A percentile compares a stretch with the other conserved stretches of the same genome.
These are phyloP conservation scores for Geophilus truncorum DNA, from an alignment of 2,888 invertebrate genomes.

Conservation along the genomic window DNA sequence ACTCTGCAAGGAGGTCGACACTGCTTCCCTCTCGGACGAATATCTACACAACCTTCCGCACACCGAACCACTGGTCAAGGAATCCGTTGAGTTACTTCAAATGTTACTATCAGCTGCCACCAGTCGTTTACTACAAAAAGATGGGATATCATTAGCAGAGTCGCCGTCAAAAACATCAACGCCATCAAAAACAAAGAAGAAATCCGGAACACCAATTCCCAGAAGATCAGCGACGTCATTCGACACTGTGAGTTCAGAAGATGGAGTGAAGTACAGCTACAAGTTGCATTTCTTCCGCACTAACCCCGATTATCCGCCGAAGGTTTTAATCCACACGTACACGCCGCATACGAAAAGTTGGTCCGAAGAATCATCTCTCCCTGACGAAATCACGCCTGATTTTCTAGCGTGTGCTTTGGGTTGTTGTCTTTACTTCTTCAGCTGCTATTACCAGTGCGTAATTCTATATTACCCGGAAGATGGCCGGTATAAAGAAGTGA, in stretches of 20 bases:
- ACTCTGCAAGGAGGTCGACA: not conserved
- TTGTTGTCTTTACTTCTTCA: not conserved
- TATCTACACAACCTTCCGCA: not conserved
- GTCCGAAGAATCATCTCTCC: not conserved
- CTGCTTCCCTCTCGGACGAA: not conserved
- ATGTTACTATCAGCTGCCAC: not conserved
- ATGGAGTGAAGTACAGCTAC: not conserved
- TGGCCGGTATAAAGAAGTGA: not conserved
- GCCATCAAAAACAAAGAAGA: not conserved
- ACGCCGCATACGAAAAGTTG: not conserved
- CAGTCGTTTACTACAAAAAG: not conserved
- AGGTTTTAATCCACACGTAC: not conserved
- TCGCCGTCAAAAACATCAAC: not conserved
- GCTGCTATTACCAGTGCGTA: not conserved
- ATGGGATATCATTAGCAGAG: not conserved
- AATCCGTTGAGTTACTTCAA: not conserved
- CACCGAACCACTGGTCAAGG: not conserved
- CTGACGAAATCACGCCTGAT: not conserved
- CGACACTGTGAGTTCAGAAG: not conserved
- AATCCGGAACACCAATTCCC: not conserved
- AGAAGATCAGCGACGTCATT: not conserved
- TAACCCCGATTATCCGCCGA: not conserved
- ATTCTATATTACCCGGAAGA: slow-evolving; percentile 11
- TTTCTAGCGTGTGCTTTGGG: not conserved
- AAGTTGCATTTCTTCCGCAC: not conserved